Conservation (phyloP, 2,888 invertebrate species). For the Branchipolynoe longqiensis region DNA sequence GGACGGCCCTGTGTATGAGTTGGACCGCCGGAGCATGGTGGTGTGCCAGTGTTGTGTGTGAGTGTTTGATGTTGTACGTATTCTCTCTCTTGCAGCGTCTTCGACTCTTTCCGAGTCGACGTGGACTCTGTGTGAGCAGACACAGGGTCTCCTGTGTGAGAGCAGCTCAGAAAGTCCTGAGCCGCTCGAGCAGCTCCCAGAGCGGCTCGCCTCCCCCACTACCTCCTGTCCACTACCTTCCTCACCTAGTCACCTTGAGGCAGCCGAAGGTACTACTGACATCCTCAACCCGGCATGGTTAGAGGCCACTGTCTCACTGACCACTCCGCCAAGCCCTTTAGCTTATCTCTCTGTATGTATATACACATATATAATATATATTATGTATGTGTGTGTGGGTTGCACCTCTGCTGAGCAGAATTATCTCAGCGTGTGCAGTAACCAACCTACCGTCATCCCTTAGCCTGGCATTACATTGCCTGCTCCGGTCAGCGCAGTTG, state of each 20-base stretch:
- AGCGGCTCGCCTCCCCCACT: slow-evolving; percentile 20
- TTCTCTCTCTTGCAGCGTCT: slow-evolving; percentile 54
- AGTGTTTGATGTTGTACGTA: slow-evolving; percentile 48
- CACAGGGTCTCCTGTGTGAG: slow-evolving; percentile 30
- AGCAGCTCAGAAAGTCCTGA: slow-evolving; percentile 30
- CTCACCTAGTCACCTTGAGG: slow-evolving; percentile 42
- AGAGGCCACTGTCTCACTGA: slow-evolving; percentile 3
- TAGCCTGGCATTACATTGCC: too few relatives aligned
- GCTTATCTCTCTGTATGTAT: too few relatives aligned
- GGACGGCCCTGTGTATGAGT: too few relatives aligned
- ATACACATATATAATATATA: too few relatives aligned
- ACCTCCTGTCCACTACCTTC: too few relatives aligned
- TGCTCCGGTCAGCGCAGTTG: too few relatives aligned
- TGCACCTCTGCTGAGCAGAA: too few relatives aligned
- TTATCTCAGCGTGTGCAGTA: too few relatives aligned
- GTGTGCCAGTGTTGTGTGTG: background rate
- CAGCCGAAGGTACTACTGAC: slow-evolving; percentile 51
- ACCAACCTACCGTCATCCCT: too few relatives aligned
- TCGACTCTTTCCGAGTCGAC: slow-evolving; percentile 53
- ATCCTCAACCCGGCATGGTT: slow-evolving; percentile 29
- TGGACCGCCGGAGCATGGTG: slow-evolving; percentile 10
- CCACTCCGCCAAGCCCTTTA: background rate
- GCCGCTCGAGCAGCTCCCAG: background rate
- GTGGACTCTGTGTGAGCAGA: slow-evolving; percentile 49
- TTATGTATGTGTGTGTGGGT: too few relatives aligned